These are phyloP conservation scores for Paralvinella palmiformis DNA, from an alignment of 1,140 invertebrate genomes.

Conservation along the genomic window DNA sequence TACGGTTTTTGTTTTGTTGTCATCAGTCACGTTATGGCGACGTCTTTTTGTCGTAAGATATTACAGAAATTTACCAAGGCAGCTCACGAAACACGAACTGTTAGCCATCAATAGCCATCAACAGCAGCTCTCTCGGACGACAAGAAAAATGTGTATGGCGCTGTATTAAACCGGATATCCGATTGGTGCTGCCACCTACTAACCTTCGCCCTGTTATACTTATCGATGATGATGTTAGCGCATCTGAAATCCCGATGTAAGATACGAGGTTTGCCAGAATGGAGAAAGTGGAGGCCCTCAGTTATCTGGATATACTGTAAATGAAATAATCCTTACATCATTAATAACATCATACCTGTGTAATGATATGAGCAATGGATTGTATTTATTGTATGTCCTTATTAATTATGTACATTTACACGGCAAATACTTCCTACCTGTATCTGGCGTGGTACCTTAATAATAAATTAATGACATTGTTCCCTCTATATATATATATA, in stretches of 20 bases:
- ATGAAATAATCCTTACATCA: too few relatives aligned
- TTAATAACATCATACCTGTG: too few relatives aligned
- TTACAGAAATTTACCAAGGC: neutral
- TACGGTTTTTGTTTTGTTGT: neutral
- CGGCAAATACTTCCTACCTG: too few relatives aligned
- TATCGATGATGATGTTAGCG: conserved; percentile 93
- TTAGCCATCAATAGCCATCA: neutral
- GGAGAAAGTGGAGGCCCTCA: conserved; percentile 89
- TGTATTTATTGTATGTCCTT: too few relatives aligned
- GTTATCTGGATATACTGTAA: conserved; percentile 39
- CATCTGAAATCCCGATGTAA: conserved; percentile 84
- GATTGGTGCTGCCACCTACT: neutral
- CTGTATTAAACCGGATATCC: neutral
- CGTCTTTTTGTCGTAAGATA: neutral
- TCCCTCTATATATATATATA: too few relatives aligned
- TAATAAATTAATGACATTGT: too few relatives aligned
- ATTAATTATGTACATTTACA: too few relatives aligned
- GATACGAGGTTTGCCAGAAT: conserved; percentile 91
- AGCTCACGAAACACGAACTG: neutral
- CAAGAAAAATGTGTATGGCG: neutral
- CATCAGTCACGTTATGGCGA: neutral
- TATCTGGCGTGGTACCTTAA: too few relatives aligned
- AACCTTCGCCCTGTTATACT: conserved; percentile 38
- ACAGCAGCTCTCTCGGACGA: neutral
- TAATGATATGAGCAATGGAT: too few relatives aligned